Conservation (phyloP, 2,113 vertebrate genomes). For the zebrafish (Danio rerio) region DNA sequence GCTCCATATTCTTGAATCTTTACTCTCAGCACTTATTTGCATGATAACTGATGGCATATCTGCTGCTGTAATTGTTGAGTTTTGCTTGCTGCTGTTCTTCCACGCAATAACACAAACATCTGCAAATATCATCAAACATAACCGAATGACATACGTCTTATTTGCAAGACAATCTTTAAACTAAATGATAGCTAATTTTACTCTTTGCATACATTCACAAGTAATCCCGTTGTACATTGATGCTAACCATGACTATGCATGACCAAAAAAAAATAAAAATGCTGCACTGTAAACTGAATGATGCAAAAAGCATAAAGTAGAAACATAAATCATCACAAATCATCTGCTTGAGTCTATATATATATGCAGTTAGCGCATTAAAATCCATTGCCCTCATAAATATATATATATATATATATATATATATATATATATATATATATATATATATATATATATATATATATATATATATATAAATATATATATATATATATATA, state of each 20-base stretch:
- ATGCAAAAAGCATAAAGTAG: constrained; percentile 28
- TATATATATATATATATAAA: constrained; percentile 21
- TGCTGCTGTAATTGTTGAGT: constrained; percentile 14
- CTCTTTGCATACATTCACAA: constrained; percentile 41
- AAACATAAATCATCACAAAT: constrained; percentile 12
- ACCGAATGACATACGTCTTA: constrained; percentile 39
- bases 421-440: constrained; percentile 34
- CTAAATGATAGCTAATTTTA: constrained; percentile 34
- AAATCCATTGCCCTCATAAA: constrained; percentile 32
- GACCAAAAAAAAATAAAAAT: background rate
- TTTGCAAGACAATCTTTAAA: constrained; percentile 58
- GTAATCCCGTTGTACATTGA: constrained; percentile 41
- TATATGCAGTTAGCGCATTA: constrained; percentile 26
- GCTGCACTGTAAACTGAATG: constrained; percentile 23
- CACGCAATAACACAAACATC: background rate
- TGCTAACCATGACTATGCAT: constrained; percentile 44
- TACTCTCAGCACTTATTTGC: constrained; percentile 18
- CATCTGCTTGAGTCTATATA: constrained; percentile 34
- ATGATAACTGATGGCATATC: constrained; percentile 19
- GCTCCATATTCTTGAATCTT: background rate
- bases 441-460: constrained; percentile 26
- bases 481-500: constrained; percentile 43
- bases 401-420: constrained; percentile 33
- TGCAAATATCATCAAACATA: constrained; percentile 7
- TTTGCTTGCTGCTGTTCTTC: constrained; percentile 39